Evolutionary conservation across 2,888 invertebrate species (phyloP).

Genomic region (Parelbella ahira): DNA sequence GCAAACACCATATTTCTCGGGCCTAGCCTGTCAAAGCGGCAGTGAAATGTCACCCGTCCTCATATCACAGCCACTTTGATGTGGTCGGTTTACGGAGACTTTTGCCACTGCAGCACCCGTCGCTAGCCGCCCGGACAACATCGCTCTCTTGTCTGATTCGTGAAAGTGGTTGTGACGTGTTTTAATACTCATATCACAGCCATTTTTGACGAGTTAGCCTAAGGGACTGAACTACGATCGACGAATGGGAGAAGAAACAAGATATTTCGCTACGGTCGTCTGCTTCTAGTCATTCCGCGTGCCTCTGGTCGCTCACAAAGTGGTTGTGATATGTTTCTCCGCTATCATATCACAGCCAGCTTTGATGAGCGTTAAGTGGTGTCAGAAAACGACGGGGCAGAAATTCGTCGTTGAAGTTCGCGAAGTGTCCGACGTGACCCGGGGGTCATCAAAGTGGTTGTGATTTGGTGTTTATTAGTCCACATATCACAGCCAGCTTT

Average conservation of each 20-base stretch:
- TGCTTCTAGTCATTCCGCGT: too few relatives aligned
- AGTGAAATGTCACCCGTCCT: slow-evolving; percentile 84
- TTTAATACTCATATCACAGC: slow-evolving; percentile 89
- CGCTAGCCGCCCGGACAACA: too few relatives aligned
- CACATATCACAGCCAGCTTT: slow-evolving; percentile 97
- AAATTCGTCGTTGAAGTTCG: too few relatives aligned
- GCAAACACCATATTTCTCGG: slow-evolving; percentile 52
- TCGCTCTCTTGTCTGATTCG: too few relatives aligned
- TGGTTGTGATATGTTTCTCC: slow-evolving; percentile 90
- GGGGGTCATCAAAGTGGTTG: slow-evolving; percentile 85
- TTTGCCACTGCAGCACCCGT: slow-evolving; percentile 45
- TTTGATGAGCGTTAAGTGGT: slow-evolving; percentile 99
- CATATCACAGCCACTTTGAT: slow-evolving; percentile 99
- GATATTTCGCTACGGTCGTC: too few relatives aligned
- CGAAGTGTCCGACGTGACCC: too few relatives aligned
- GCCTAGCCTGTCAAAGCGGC: slow-evolving; percentile 92
- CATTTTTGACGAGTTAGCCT: slow-evolving; percentile 96
- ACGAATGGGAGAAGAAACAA: too few relatives aligned
- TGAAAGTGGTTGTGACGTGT: slow-evolving; percentile 80
- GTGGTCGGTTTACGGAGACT: slow-evolving; percentile 84
- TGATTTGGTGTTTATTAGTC: slow-evolving; percentile 83
- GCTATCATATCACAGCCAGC: slow-evolving; percentile 95
- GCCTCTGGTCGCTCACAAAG: slow-evolving; percentile 93
- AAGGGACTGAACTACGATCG: slow-evolving; percentile 60
- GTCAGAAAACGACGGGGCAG: too few relatives aligned